Percentiles rank a stretch among this genome's conserved stretches.
Conservation (phyloP, 2,797 vertebrate species). For the Nasua narica region DNA sequence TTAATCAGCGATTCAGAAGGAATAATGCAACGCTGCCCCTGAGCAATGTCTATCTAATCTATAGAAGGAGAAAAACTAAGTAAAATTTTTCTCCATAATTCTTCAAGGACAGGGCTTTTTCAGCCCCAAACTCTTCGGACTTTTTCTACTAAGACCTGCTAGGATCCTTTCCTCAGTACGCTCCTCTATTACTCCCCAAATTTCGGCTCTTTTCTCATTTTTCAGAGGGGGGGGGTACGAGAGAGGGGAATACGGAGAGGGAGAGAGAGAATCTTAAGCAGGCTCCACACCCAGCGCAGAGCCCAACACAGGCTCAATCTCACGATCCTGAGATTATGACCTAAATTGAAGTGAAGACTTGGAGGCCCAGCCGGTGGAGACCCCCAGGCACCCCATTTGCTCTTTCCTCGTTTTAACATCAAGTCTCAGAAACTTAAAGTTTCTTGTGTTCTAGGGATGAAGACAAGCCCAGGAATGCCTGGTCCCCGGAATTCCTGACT, state of each 20-base stretch:
- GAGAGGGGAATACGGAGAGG: not conserved
- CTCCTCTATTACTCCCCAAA: not conserved
- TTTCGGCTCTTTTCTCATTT: not conserved
- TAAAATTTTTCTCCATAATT: not conserved
- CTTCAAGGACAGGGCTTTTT: not conserved
- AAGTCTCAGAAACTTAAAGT: not conserved
- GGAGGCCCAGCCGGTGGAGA: not conserved
- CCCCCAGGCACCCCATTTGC: not conserved
- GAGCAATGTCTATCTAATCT: slow-evolving; percentile 31
- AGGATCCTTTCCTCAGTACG: not conserved
- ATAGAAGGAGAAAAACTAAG: slow-evolving; percentile 15
- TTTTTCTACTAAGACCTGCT: not conserved
- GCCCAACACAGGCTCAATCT: not conserved
- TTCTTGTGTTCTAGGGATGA: not conserved
- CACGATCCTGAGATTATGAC: not conserved
- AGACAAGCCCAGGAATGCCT: not conserved
- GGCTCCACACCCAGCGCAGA: not conserved
- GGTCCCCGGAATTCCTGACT: not conserved
- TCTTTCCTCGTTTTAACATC: not conserved
- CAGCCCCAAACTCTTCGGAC: not conserved
- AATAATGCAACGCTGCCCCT: not conserved
- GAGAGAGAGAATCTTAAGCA: not conserved
- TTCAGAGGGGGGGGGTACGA: not conserved
- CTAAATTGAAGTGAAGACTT: not conserved
- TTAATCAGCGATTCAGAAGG: slow-evolving; percentile 31